A percentile compares a stretch with the other conserved stretches of the same genome.
Evolutionary conservation across 2,113 vertebrate species (phyloP).

Genomic region (Pyxicephalus adspersus): DNA sequence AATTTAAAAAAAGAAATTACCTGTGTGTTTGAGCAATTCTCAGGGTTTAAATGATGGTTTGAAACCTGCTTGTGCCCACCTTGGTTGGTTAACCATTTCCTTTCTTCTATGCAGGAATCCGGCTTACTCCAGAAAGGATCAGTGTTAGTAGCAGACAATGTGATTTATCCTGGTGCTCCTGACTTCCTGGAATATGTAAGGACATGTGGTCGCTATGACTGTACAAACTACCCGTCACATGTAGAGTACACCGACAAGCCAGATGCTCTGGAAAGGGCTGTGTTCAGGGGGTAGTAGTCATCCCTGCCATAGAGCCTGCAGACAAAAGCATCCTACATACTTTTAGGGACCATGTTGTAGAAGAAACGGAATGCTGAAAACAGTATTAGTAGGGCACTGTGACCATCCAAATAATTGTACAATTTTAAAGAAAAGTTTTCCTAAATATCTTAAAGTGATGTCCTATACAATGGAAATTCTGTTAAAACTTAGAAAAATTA

Average conservation of each 20-base stretch:
- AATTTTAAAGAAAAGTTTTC: too few species aligned
- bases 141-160: slow-evolving; percentile 76
- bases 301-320: not conserved
- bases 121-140: slow-evolving; percentile 73
- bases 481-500: too few species aligned
- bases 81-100: not conserved
- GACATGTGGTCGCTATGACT: slow-evolving; percentile 66
- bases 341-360: not conserved
- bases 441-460: too few species aligned
- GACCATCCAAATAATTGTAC: too few species aligned
- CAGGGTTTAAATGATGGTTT: too few species aligned
- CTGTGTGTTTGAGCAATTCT: too few species aligned
- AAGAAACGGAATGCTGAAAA: too few species aligned
- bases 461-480: too few species aligned
- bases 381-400: too few species aligned
- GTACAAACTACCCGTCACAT: slow-evolving; percentile 70
- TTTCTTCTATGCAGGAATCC: slow-evolving; percentile 68
- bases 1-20: too few species aligned
- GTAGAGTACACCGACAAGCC: slow-evolving; percentile 68
- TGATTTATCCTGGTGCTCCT: slow-evolving; percentile 72
- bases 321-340: not conserved
- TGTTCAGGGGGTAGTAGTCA: slow-evolving; percentile 16
- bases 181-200: slow-evolving; percentile 73
- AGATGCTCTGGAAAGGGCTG: slow-evolving; percentile 77
- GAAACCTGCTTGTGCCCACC: not conserved